A percentile compares a stretch with the other conserved stretches of the same genome.
These are phyloP conservation scores for Lycaena phlaeas DNA, from an alignment of 2,888 invertebrate species.

Conservation along the genomic window DNA sequence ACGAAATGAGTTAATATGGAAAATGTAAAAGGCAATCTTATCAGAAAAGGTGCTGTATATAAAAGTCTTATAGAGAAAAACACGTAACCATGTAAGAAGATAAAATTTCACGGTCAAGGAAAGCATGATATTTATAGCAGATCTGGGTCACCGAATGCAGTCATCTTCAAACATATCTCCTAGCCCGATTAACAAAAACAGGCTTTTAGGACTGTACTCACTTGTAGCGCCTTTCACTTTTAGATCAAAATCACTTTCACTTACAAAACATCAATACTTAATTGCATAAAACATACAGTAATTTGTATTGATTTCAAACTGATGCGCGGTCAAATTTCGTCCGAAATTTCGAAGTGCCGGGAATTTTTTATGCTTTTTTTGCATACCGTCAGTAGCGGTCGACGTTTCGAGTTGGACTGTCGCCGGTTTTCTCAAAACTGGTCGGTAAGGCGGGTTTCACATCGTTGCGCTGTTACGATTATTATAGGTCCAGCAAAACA, in stretches of 20 bases:
- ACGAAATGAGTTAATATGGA: too few relatives aligned
- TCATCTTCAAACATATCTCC: conserved; percentile 31
- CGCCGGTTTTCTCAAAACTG: conserved; percentile 47
- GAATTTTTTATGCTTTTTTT: conserved; percentile 22
- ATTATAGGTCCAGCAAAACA: conserved; percentile 31
- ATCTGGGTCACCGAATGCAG: conserved; percentile 30
- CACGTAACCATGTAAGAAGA: too few relatives aligned
- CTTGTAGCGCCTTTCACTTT: conserved; percentile 57
- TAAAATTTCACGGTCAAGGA: conserved; percentile 12
- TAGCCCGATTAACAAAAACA: conserved; percentile 34
- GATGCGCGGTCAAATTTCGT: conserved; percentile 11
- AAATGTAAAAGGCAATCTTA: too few relatives aligned
- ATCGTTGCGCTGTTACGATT: conserved; percentile 36
- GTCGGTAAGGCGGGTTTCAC: conserved; percentile 37
- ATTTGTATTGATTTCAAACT: conserved; percentile 5
- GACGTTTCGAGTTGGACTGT: conserved; percentile 40
- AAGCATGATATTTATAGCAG: conserved; percentile 17
- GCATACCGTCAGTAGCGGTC: conserved; percentile 27
- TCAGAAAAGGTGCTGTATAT: too few relatives aligned
- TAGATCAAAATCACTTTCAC: conserved; percentile 59
- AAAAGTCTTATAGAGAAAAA: too few relatives aligned
- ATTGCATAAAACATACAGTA: neutral
- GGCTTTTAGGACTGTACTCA: conserved; percentile 38
- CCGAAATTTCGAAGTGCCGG: conserved; percentile 23
- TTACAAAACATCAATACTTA: conserved; percentile 22